Evolutionary conservation across 2,797 vertebrate genomes (phyloP).

Genomic region (Loriculus beryllinus): DNA sequence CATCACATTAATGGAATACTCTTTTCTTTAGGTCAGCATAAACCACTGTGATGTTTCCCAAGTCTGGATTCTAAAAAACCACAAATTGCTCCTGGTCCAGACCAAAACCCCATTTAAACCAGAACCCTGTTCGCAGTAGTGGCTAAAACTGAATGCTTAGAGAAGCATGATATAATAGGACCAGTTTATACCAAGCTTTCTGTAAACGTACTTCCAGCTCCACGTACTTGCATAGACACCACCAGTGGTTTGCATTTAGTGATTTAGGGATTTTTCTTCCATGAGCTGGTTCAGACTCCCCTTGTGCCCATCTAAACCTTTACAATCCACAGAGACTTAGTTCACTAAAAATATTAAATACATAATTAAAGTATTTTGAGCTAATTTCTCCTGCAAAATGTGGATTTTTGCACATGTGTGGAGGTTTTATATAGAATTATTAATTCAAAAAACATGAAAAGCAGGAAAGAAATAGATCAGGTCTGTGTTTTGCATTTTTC

Average conservation of each 20-base stretch:
- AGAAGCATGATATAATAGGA: neutral
- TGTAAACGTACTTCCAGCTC: neutral
- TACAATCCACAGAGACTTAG: neutral
- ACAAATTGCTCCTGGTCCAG: neutral
- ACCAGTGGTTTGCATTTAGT: neutral
- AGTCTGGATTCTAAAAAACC: neutral
- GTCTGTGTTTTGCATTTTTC: neutral
- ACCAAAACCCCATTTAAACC: neutral
- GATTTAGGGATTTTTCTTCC: neutral
- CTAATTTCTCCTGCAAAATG: neutral
- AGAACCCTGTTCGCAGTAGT: neutral
- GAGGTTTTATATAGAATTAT: neutral
- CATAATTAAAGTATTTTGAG: neutral
- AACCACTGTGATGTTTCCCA: neutral
- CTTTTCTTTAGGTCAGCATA: neutral
- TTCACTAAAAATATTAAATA: neutral
- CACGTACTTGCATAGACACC: neutral
- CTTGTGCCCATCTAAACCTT: neutral
- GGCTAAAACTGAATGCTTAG: neutral
- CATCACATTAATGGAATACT: neutral
- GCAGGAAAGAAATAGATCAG: neutral
- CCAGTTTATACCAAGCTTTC: neutral
- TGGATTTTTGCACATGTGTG: neutral
- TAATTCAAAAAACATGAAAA: neutral
- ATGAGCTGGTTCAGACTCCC: neutral